Conservation (phyloP, 1,140 invertebrate species). For the Aphelenchoides avenae region DNA sequence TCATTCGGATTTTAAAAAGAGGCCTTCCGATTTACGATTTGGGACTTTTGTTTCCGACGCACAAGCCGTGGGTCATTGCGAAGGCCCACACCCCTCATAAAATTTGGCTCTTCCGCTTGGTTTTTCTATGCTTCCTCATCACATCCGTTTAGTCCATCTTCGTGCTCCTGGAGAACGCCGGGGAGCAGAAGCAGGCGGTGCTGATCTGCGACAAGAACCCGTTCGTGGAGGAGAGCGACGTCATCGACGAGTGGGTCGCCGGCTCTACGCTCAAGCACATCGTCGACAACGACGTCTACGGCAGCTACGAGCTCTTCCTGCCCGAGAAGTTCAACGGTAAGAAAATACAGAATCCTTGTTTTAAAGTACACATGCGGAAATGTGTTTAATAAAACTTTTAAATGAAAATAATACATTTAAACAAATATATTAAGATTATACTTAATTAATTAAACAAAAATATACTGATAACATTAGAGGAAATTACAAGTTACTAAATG, state of each 20-base stretch:
- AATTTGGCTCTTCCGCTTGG: too few relatives aligned
- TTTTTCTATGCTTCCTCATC: too few relatives aligned
- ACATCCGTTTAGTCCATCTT: constrained; percentile 35
- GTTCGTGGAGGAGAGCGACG: constrained; percentile 19
- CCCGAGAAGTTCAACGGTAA: constrained; percentile 67
- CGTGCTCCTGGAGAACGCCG: constrained; percentile 22
- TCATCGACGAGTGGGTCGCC: constrained; percentile 22
- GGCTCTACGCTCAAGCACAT: constrained; percentile 17
- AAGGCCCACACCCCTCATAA: too few relatives aligned
- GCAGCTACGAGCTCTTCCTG: constrained; percentile 73
- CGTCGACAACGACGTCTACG: constrained; percentile 71
- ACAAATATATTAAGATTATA: neutral
- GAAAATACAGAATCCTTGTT: too few relatives aligned
- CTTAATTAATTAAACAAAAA: neutral
- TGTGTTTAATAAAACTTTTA: too few relatives aligned
- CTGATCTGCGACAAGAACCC: constrained; percentile 36
- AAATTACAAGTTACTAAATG: too few relatives aligned
- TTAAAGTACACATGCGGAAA: too few relatives aligned
- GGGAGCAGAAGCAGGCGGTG: constrained; percentile 31
- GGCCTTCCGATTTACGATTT: too few relatives aligned
- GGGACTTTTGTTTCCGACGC: too few relatives aligned
- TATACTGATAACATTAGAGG: too few relatives aligned
- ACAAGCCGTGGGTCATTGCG: too few relatives aligned
- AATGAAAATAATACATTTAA: neutral
- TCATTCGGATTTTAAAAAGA: too few relatives aligned